phyloP scores from a whole-genome alignment of 2,888 invertebrate genomes.

The Macrophya annulata region DNA sequence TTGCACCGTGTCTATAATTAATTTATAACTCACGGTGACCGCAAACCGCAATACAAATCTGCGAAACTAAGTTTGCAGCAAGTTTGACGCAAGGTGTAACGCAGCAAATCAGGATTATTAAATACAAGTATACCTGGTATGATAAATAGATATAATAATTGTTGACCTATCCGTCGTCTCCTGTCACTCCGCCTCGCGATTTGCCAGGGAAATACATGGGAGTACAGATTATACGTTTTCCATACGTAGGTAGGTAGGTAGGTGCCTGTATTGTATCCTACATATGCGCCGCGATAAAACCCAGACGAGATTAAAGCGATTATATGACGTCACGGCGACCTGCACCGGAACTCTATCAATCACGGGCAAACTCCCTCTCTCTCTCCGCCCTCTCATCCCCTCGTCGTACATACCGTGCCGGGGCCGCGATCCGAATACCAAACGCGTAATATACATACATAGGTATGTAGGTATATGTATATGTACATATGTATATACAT shows the following conservation, averaged over 20 bases:
- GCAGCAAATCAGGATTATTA: background rate
- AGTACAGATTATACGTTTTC: conserved; percentile 17
- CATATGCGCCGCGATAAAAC: conserved; percentile 26
- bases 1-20: background rate
- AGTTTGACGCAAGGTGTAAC: conserved; percentile 15
- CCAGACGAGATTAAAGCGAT: conserved; percentile 50
- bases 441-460: conserved; percentile 1
- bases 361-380: conserved; percentile 44
- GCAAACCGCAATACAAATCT: background rate
- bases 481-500: too few species aligned
- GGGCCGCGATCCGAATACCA: conserved; percentile 33
- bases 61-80: background rate
- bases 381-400: background rate
- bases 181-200: background rate
- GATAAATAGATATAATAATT: conserved; percentile 10
- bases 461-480: too few species aligned
- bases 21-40: background rate
- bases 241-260: background rate
- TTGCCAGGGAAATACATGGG: background rate
- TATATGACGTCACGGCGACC: conserved; percentile 51
- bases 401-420: background rate
- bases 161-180: conserved; percentile 6
- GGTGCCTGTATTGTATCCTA: background rate
- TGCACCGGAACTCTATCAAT: conserved; percentile 54
- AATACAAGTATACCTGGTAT: background rate